Conservation (phyloP, 2,888 invertebrate species). For the Phyllotreta striolata region DNA sequence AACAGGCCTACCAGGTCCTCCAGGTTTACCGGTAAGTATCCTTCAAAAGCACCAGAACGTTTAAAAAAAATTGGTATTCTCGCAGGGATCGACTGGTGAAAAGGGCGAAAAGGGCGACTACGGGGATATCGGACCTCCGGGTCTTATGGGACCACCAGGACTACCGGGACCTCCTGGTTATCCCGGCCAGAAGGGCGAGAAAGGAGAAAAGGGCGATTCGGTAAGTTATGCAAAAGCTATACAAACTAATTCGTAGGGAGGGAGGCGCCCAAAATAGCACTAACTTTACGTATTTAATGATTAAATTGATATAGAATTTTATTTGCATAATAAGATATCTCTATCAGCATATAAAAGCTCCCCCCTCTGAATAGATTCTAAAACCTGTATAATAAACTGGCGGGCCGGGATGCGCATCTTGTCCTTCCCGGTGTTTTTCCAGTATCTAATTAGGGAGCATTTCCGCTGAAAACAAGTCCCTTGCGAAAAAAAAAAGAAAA, state of each 20-base stretch:
- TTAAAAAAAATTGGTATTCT: conserved; percentile 1
- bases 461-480: conserved; percentile 17
- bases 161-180: conserved; percentile 83
- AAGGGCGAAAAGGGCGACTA: conserved; percentile 90
- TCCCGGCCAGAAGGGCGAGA: conserved; percentile 89
- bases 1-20: conserved; percentile 87
- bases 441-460: conserved; percentile 36
- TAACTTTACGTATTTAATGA: too few relatives aligned
- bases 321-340: too few relatives aligned
- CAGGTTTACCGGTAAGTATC: conserved; percentile 76
- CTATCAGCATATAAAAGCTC: too few relatives aligned
- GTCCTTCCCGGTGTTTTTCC: conserved; percentile 20
- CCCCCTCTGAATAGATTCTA: too few relatives aligned
- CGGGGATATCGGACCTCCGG: conserved; percentile 92
- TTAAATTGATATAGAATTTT: too few relatives aligned
- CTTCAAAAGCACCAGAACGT: background rate
- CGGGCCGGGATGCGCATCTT: background rate
- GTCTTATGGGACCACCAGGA: conserved; percentile 93
- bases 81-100: conserved; percentile 32
- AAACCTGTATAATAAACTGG: too few relatives aligned
- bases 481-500: conserved; percentile 18
- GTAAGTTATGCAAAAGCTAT: conserved; percentile 66
- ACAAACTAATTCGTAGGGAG: background rate
- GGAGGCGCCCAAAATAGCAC: background rate
- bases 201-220: conserved; percentile 93